Base-by-base conservation (phyloP, 2,888 invertebrate genomes). In the Acrocera orbiculus region DNA sequence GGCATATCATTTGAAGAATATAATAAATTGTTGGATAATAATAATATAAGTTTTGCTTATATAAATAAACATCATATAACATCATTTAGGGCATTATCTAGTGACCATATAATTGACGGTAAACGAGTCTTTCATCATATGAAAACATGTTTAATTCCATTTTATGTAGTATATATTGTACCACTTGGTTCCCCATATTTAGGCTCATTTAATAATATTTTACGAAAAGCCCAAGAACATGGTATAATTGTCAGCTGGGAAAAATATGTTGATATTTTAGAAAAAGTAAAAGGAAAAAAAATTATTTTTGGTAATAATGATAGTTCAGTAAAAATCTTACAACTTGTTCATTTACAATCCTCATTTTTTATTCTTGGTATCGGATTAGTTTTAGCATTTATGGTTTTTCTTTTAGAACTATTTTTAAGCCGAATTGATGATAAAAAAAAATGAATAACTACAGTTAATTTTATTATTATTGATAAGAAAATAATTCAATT, bases 101-200 rank as follows among this genome's bases (percentile, higher is more conserved):
- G 50, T 3, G 40, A 40, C 3, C 52, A 58, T 20, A 44, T 47
- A 22, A 16, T 44, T 10, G 44, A 56, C 19, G 67, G 67, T 0
- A 58, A 62, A 24, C 63, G 65, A 0, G 24, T 67, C 1, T 70
- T 57, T 39, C 65, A 68, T 42, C 52, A 61, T 1, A 62, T 66
- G 46, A 42, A 46, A 7, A 62, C 64, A 17, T 69, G 70, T 42
- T 65, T 70, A 10, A 58, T 70, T 1, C 69, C 69, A 0, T 67
- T 67, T 46, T 61, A 62, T 13, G 62, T 66, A 1, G 69, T 68
- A 0, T 70, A 67, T 38, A 65, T 66, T 2, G 51, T 68, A 8
- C 61, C 63, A n/a, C 66, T 67, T 40, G 71, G 71, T 2, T 69
- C 70, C 19, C 69, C 70, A 1, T 70, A 67, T 46, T 48, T 67